These are phyloP conservation scores for Phrynocephalus vlangalii DNA, from an alignment of 2,797 vertebrate genomes.

Conservation along the genomic window DNA sequence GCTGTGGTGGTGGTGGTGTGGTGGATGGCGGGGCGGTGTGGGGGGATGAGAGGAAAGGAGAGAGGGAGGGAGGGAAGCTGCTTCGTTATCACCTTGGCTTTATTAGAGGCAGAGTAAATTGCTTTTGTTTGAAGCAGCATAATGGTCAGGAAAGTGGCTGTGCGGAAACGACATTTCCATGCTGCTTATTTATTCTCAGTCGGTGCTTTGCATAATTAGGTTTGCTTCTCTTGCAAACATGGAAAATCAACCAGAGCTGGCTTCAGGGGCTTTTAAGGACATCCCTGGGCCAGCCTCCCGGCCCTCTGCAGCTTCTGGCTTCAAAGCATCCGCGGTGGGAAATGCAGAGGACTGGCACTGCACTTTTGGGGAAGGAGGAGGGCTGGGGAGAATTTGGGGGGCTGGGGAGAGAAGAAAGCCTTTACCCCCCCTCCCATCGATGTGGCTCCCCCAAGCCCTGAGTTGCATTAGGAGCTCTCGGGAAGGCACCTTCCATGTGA, in stretches of 20 bases:
- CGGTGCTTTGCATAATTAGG: conserved; percentile 64
- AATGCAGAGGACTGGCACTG: neutral
- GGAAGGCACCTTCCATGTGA: too few relatives aligned
- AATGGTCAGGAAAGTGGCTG: conserved; percentile 61
- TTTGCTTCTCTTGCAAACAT: conserved; percentile 1
- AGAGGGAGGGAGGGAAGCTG: neutral
- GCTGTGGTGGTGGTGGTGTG: neutral
- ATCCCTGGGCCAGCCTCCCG: neutral
- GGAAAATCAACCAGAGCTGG: neutral
- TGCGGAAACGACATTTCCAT: conserved; percentile 64
- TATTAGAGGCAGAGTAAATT: conserved; percentile 70
- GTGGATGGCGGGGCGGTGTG: neutral
- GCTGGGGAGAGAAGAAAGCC: too few relatives aligned
- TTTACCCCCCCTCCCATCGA: too few relatives aligned
- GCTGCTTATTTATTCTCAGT: conserved; percentile 53
- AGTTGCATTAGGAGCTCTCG: too few relatives aligned
- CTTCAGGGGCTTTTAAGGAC: too few relatives aligned
- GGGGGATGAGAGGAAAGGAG: neutral
- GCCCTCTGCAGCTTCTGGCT: neutral
- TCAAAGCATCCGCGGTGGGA: neutral
- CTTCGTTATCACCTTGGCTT: conserved; percentile 57
- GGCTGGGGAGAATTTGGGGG: too few relatives aligned
- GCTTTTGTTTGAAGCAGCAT: conserved; percentile 71
- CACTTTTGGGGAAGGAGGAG: neutral
- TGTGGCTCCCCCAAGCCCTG: too few relatives aligned